phyloP scores from a whole-genome alignment of 92 coral and sea anemone genomes.

The Phenganax subtilis region DNA sequence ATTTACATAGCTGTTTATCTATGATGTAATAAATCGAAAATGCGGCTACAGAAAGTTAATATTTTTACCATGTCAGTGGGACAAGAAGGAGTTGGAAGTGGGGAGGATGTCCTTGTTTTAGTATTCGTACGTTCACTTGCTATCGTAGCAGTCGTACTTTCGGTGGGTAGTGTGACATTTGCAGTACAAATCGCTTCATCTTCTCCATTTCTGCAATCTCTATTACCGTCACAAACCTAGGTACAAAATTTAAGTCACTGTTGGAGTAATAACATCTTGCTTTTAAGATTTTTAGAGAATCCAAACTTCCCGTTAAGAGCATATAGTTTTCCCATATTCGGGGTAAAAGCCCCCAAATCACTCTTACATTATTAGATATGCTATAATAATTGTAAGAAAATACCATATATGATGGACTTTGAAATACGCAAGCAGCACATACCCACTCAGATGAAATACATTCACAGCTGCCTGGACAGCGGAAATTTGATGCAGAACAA shows the following conservation, averaged over 20 bases:
- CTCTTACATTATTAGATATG: no score
- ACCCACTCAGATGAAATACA: slow-evolving; percentile 17
- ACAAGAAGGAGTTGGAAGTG: slow-evolving; percentile 24
- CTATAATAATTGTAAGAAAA: no score
- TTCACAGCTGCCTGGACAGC: neutral
- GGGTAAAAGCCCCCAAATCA: no score
- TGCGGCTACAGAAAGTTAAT: neutral
- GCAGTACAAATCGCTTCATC: slow-evolving; percentile 7
- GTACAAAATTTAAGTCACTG: neutral
- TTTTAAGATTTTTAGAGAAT: no score
- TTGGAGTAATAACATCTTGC: neutral
- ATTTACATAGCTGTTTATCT: neutral
- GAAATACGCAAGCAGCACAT: neutral
- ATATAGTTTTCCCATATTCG: no score
- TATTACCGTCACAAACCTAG: slow-evolving; percentile 30
- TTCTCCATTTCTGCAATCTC: slow-evolving; percentile 3
- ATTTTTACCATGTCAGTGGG: slow-evolving; percentile 20
- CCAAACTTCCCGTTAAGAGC: no score
- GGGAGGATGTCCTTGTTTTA: slow-evolving; percentile 3
- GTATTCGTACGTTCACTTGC: slow-evolving; percentile 1
- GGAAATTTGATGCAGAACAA: slow-evolving; percentile 2
- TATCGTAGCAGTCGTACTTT: neutral
- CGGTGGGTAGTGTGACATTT: no score
- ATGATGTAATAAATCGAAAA: neutral
- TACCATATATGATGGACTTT: no score